Evolutionary conservation across 1,140 invertebrate genomes (phyloP).

Genomic region (Philotrypesis tridentata): DNA sequence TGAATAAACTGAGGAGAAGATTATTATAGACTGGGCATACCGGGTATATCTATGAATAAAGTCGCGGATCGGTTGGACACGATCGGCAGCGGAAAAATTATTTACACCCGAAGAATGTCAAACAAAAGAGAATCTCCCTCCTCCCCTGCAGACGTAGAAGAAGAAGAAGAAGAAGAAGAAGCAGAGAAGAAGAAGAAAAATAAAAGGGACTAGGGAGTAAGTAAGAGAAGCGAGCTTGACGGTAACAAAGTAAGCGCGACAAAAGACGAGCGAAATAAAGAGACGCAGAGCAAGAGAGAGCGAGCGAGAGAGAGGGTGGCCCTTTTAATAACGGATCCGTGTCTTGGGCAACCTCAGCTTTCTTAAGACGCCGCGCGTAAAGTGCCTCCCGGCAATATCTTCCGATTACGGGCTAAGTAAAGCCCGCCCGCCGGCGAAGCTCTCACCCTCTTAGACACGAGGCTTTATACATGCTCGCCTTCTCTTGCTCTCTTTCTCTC

Average conservation of each 20-base stretch:
- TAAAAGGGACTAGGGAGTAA: background rate
- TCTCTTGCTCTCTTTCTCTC: background rate
- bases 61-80: background rate
- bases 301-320: conserved; percentile 60
- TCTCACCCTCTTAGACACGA: conserved; percentile 52
- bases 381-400: conserved; percentile 73
- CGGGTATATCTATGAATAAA: background rate
- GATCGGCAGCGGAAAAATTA: background rate
- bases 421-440: conserved; percentile 59
- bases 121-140: background rate
- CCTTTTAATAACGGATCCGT: conserved; percentile 72
- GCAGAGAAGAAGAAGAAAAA: background rate
- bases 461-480: conserved; percentile 36
- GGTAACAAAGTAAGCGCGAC: conserved; percentile 13
- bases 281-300: conserved; percentile 3
- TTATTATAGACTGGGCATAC: background rate
- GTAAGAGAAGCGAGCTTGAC: conserved; percentile 9
- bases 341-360: conserved; percentile 64
- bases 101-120: conserved; percentile 12
- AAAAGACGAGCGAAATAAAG: conserved; percentile 34
- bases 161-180: background rate
- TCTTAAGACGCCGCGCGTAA: conserved; percentile 70
- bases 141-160: background rate
- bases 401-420: conserved; percentile 74
- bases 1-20: background rate